Evolutionary conservation across 2,113 vertebrate species (phyloP).

Genomic region (Colius striatus): DNA sequence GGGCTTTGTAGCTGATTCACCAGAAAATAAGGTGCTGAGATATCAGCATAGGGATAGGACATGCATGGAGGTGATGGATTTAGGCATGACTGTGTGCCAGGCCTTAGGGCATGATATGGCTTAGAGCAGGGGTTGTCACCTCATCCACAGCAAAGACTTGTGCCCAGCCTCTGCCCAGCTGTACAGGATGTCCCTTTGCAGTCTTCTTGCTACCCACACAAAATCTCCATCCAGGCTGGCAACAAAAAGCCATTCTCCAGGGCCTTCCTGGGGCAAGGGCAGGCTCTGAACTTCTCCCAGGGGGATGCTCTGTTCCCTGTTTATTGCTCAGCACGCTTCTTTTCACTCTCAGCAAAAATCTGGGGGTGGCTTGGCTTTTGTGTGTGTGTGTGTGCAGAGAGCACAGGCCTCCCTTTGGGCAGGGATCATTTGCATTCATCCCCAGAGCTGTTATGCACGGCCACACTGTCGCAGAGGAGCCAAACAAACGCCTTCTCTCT

Average conservation of each 20-base stretch:
- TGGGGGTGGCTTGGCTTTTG: not conserved
- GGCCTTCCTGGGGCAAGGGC: slow-evolving; percentile 45
- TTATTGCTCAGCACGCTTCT: slow-evolving; percentile 6
- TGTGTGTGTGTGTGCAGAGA: not conserved
- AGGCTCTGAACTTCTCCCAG: not conserved
- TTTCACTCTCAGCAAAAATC: slow-evolving; percentile 33
- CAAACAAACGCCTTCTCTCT: slow-evolving; percentile 43
- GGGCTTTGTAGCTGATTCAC: not conserved
- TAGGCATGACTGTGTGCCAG: rapidly evolving
- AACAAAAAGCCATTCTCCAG: slow-evolving; percentile 43
- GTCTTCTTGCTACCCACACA: not conserved
- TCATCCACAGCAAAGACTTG: not conserved
- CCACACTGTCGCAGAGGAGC: slow-evolving; percentile 26
- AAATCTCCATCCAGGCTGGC: not conserved
- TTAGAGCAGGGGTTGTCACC: not conserved
- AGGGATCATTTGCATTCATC: slow-evolving; percentile 70
- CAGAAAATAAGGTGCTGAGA: not conserved
- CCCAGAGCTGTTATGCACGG: slow-evolving; percentile 49
- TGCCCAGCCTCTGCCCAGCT: not conserved
- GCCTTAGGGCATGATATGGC: not conserved
- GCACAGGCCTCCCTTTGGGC: slow-evolving; percentile 67
- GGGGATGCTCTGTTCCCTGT: slow-evolving; percentile 7
- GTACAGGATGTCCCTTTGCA: slow-evolving; percentile 1
- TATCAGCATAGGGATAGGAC: rapidly evolving
- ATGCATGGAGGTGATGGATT: rapidly evolving